These are phyloP conservation scores for Pangasius sanitwongsei DNA, from an alignment of 2,797 vertebrate species.

Conservation along the genomic window DNA sequence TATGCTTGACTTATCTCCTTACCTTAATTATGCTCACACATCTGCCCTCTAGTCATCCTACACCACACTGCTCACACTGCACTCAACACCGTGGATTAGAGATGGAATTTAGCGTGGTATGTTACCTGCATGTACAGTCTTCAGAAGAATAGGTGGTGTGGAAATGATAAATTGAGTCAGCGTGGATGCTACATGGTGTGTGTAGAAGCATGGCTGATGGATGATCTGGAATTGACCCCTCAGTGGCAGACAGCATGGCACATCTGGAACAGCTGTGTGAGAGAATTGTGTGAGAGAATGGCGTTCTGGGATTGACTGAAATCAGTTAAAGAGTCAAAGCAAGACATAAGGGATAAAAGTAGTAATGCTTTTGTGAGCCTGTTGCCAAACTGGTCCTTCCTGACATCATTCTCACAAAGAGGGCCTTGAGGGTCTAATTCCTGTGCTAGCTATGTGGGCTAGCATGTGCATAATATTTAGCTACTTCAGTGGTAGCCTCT, in stretches of 20 bases:
- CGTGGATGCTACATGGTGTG: constrained; percentile 16
- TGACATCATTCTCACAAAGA: neutral
- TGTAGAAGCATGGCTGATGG: constrained; percentile 32
- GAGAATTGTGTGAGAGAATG: constrained; percentile 6
- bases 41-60: neutral
- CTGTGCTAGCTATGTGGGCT: no score
- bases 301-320: constrained; percentile 1
- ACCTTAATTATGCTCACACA: neutral
- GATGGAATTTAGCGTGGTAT: neutral
- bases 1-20: neutral
- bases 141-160: constrained; percentile 13
- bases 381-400: neutral
- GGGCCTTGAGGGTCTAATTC: neutral
- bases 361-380: neutral
- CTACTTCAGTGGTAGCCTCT: neutral
- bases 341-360: neutral
- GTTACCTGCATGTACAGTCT: constrained; percentile 1
- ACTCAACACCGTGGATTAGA: neutral
- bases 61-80: neutral
- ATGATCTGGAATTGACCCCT: constrained; percentile 16
- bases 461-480: neutral
- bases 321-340: neutral
- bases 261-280: constrained; percentile 23
- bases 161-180: constrained; percentile 40
- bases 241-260: constrained; percentile 7